Evolutionary conservation across 2,888 invertebrate genomes (phyloP).

Genomic region (Aporophyla nigra): DNA sequence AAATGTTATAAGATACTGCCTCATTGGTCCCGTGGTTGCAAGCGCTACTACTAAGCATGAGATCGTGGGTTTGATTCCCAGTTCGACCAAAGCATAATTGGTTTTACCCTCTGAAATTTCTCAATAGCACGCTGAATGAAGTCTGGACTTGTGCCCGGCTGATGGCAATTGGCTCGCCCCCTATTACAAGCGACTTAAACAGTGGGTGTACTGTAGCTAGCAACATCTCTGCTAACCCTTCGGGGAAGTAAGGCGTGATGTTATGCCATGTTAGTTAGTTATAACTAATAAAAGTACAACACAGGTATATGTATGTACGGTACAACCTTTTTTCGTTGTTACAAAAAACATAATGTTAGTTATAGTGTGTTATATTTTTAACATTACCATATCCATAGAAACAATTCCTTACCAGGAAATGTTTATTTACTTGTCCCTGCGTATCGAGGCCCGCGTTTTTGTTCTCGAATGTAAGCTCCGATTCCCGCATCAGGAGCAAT

Average conservation of each 20-base stretch:
- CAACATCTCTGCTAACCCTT: not conserved
- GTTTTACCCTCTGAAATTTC: not conserved
- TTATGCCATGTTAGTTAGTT: not conserved
- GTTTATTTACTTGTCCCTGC: slow-evolving; percentile 20
- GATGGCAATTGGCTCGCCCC: not conserved
- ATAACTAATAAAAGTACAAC: not conserved
- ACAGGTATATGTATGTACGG: not conserved
- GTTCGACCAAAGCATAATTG: not conserved
- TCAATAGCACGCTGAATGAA: not conserved
- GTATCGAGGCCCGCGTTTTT: slow-evolving; percentile 20
- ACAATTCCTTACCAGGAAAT: slow-evolving; percentile 16
- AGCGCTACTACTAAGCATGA: not conserved
- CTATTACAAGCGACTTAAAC: not conserved
- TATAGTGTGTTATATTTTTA: not conserved
- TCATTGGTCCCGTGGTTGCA: not conserved
- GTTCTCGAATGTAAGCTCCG: slow-evolving; percentile 21
- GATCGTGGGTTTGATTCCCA: not conserved
- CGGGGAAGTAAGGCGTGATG: not conserved
- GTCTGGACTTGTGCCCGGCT: not conserved
- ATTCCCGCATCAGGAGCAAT: slow-evolving; percentile 25
- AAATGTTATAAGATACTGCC: not conserved
- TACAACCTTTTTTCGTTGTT: not conserved
- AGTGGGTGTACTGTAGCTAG: not conserved
- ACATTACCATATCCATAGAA: slow-evolving; percentile 3
- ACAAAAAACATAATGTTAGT: not conserved